Evolutionary conservation across 2,888 invertebrate species (phyloP).

Genomic region (Agrypnus murinus): DNA sequence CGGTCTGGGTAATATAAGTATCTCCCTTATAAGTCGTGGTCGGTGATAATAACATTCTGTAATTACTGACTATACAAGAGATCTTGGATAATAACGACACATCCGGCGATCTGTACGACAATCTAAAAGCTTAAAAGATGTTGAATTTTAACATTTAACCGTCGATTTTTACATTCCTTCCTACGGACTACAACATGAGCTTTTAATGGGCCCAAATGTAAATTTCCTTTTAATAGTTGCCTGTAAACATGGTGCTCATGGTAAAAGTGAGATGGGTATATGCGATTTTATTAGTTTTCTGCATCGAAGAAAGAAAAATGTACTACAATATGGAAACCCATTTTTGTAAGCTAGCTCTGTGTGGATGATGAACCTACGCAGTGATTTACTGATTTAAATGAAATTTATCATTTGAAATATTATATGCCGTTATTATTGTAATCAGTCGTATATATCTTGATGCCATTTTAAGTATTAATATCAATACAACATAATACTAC

Average conservation of each 20-base stretch:
- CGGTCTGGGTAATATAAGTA: constrained; percentile 25
- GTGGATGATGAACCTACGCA: neutral
- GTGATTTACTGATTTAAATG: neutral
- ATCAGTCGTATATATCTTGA: constrained; percentile 3
- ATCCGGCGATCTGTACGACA: constrained; percentile 32
- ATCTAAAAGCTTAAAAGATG: neutral
- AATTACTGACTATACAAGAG: constrained; percentile 27
- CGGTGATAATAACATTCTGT: constrained; percentile 37
- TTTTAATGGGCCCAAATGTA: constrained; percentile 3
- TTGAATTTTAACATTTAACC: neutral
- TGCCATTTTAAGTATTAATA: constrained; percentile 3
- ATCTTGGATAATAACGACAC: constrained; percentile 35
- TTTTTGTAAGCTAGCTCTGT: too few species aligned
- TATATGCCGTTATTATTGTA: neutral
- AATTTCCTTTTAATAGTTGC: neutral
- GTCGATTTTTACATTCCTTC: neutral
- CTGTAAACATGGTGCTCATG: neutral
- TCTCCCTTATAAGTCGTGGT: constrained; percentile 33
- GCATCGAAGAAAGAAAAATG: too few species aligned
- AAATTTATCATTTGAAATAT: constrained; percentile 1
- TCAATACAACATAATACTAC: neutral
- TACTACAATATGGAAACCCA: too few species aligned
- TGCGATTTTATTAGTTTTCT: too few species aligned
- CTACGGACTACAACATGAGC: neutral
- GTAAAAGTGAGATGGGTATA: too few species aligned